Conservation (phyloP, 1,140 invertebrate genomes). For the Lepidurus couesii region DNA sequence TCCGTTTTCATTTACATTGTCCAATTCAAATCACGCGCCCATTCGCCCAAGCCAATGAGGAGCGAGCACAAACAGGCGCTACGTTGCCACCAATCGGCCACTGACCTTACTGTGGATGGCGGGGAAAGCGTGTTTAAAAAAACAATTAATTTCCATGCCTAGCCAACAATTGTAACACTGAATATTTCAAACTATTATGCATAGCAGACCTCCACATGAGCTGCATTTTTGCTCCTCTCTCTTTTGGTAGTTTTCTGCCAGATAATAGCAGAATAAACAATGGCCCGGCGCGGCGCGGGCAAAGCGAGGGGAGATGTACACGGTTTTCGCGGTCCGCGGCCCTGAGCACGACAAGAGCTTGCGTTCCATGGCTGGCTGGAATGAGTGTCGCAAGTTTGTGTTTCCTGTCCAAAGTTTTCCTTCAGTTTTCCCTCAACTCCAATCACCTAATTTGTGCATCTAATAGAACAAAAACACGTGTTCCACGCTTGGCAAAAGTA, state of each 20-base stretch:
- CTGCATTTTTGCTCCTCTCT: no score
- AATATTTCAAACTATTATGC: no score
- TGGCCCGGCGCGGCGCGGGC: slow-evolving; percentile 10
- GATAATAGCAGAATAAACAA: slow-evolving; percentile 4
- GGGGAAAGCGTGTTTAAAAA: slow-evolving; percentile 3
- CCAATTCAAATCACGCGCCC: neutral
- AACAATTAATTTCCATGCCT: neutral
- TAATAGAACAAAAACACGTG: neutral
- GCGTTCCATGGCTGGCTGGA: neutral
- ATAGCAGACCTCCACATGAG: no score
- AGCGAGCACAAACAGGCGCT: neutral
- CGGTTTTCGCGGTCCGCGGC: slow-evolving; percentile 20
- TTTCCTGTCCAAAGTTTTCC: neutral
- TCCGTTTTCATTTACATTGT: neutral
- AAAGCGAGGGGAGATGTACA: neutral
- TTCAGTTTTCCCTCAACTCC: neutral
- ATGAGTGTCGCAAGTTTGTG: slow-evolving; percentile 18
- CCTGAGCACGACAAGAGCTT: slow-evolving; percentile 8
- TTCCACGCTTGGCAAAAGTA: neutral
- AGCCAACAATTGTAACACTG: neutral
- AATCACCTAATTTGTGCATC: neutral
- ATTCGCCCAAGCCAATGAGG: neutral
- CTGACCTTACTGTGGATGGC: neutral
- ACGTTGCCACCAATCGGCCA: neutral
- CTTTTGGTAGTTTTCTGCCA: no score